phyloP scores from a whole-genome alignment of 2,888 invertebrate genomes.

The Tanaodytes sp. region DNA sequence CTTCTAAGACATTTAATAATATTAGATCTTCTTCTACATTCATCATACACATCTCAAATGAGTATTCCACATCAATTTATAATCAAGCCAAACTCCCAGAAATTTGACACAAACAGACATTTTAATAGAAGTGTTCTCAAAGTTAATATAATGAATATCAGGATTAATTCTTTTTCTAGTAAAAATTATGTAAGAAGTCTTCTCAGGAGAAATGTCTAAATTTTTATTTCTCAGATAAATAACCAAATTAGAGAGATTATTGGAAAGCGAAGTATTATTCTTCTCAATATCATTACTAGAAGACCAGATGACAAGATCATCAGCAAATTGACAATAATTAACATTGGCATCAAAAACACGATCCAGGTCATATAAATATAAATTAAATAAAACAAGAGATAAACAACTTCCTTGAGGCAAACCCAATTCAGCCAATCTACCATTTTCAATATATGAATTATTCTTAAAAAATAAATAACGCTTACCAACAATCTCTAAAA shows the following conservation, averaged over 20 bases:
- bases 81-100: slow-evolving; percentile 4
- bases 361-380: slow-evolving; percentile 5
- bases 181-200: not conserved
- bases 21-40: not conserved
- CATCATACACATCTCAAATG: not conserved
- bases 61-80: slow-evolving; percentile 4
- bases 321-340: slow-evolving; percentile 7
- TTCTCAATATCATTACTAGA: not conserved
- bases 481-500: too few species aligned
- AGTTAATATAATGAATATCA: not conserved
- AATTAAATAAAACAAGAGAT: slow-evolving; percentile 1
- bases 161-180: not conserved
- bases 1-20: slow-evolving; percentile 1
- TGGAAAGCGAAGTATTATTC: not conserved
- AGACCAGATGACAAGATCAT: slow-evolving; percentile 6
- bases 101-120: slow-evolving; percentile 1
- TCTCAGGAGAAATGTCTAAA: not conserved
- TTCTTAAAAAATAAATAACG: slow-evolving; percentile 3
- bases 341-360: too few species aligned
- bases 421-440: not conserved
- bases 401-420: slow-evolving; percentile 13
- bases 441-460: slow-evolving; percentile 6
- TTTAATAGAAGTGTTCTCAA: not conserved
- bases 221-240: not conserved
- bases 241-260: not conserved